Evolutionary conservation across 2,113 vertebrate species (phyloP).

Genomic region (Erythrolamprus reginae): DNA sequence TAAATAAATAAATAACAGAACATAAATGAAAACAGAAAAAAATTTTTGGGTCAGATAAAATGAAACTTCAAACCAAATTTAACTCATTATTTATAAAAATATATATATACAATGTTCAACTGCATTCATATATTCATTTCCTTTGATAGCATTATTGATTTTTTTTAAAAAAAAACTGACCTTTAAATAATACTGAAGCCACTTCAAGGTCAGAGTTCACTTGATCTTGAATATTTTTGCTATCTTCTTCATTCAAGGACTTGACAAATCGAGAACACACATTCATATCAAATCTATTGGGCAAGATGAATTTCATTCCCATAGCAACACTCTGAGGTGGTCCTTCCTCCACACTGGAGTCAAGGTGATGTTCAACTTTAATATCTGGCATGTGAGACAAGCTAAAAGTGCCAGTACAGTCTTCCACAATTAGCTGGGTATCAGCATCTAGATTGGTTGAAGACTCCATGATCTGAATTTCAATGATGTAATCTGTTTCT

Average conservation of each 20-base stretch:
- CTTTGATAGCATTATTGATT: background rate
- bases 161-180: slow-evolving; percentile 64
- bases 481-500: background rate
- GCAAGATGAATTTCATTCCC: slow-evolving; percentile 97
- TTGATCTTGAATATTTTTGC: slow-evolving; percentile 99
- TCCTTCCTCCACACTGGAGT: slow-evolving; percentile 68
- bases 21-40: background rate
- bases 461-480: slow-evolving; percentile 62
- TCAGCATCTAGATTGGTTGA: slow-evolving; percentile 65
- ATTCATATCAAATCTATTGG: slow-evolving; percentile 98
- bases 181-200: slow-evolving; percentile 97
- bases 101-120: background rate
- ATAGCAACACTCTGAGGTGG: slow-evolving; percentile 83
- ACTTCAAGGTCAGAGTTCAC: slow-evolving; percentile 98
- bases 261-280: slow-evolving; percentile 98
- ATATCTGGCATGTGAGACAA: slow-evolving; percentile 80
- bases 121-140: background rate
- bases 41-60: background rate
- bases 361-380: slow-evolving; percentile 85
- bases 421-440: slow-evolving; percentile 75
- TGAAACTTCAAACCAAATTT: background rate
- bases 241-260: slow-evolving; percentile 96
- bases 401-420: slow-evolving; percentile 79
- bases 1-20: background rate
- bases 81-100: background rate